phyloP scores from a whole-genome alignment of 2,113 vertebrate species.

The Sialia sialis region DNA sequence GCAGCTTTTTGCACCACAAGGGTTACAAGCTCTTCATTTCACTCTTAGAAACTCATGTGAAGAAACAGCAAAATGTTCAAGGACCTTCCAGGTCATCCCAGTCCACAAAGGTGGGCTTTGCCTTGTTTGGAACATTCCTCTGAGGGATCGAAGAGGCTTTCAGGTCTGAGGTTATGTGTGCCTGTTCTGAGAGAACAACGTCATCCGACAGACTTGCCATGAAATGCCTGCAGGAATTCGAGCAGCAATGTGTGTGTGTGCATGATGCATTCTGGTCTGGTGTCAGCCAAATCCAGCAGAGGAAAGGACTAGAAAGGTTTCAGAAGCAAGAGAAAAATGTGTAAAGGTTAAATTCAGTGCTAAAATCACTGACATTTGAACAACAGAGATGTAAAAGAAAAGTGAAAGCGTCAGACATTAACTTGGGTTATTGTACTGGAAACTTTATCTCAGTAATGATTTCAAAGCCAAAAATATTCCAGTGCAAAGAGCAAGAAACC shows the following conservation, averaged over 20 bases:
- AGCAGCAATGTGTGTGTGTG: not conserved
- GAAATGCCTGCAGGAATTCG: constrained; percentile 20
- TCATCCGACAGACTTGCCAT: not conserved
- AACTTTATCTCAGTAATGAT: constrained; percentile 41
- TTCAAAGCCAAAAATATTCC: not conserved
- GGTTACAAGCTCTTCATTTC: not conserved
- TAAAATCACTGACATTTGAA: constrained; percentile 73
- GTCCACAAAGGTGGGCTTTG: not conserved
- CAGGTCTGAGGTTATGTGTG: not conserved
- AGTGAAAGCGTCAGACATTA: constrained; percentile 35
- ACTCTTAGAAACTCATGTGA: not conserved
- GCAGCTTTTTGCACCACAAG: not conserved
- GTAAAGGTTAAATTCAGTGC: constrained; percentile 64
- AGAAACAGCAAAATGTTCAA: not conserved
- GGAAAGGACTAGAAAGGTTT: constrained; percentile 18
- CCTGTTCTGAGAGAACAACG: not conserved
- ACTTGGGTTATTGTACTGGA: constrained; percentile 40
- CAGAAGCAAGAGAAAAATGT: constrained; percentile 17
- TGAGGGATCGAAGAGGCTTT: not conserved
- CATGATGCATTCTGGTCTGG: not conserved
- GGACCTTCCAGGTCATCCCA: not conserved
- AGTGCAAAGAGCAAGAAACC: not conserved
- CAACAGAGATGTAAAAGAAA: constrained; percentile 50
- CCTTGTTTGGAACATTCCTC: not conserved
- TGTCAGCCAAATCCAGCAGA: constrained; percentile 6